Percentiles rank a stretch among this genome's conserved stretches.
Conservation (phyloP, 2,888 invertebrate species). For the Philaethria dido region DNA sequence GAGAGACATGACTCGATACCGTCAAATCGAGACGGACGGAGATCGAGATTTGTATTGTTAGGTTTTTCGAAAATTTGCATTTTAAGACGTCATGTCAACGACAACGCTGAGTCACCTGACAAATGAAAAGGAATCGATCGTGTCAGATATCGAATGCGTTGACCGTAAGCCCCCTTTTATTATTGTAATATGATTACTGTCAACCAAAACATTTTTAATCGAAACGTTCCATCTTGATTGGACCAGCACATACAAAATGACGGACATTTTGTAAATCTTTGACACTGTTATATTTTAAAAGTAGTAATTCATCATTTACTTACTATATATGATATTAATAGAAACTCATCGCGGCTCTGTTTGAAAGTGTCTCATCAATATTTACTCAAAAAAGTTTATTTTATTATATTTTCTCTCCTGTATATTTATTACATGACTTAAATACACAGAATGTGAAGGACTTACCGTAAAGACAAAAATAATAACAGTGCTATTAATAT, state of each 20-base stretch:
- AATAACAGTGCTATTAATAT: no score
- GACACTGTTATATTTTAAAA: slow-evolving; percentile 22
- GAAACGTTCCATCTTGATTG: slow-evolving; percentile 33
- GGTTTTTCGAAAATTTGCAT: slow-evolving; percentile 81
- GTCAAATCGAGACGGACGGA: slow-evolving; percentile 74
- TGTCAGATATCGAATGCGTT: slow-evolving; percentile 79
- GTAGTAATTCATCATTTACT: slow-evolving; percentile 4
- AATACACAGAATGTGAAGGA: no score
- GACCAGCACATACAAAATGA: no score
- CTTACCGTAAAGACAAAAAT: no score
- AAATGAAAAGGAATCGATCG: slow-evolving; percentile 77
- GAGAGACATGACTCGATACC: slow-evolving; percentile 79
- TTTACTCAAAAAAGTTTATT: no score
- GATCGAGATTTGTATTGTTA: slow-evolving; percentile 80
- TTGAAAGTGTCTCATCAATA: neutral
- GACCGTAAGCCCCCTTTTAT: slow-evolving; percentile 79
- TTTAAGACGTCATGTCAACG: slow-evolving; percentile 81
- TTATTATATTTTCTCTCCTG: no score
- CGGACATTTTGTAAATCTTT: slow-evolving; percentile 32
- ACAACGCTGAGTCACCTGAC: slow-evolving; percentile 82
- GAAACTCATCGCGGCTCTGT: neutral
- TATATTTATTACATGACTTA: no score
- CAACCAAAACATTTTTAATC: slow-evolving; percentile 62
- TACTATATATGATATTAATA: slow-evolving; percentile 6
- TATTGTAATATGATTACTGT: slow-evolving; percentile 81